A percentile compares a stretch with the other conserved stretches of the same genome.
Conservation (phyloP, 2,113 vertebrate genomes). For the Ptilorrhoa leucosticta region DNA sequence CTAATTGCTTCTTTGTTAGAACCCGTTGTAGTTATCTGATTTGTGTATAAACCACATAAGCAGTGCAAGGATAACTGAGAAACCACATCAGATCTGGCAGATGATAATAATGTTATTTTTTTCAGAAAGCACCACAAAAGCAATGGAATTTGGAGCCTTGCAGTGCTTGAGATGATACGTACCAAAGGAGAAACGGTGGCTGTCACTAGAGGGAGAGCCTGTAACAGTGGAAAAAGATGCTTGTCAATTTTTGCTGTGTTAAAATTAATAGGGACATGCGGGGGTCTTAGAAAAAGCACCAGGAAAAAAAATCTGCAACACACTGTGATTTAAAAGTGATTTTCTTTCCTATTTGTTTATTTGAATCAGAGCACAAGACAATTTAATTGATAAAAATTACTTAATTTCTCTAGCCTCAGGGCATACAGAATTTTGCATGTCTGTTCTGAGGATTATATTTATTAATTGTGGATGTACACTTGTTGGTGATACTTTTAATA, state of each 20-base stretch:
- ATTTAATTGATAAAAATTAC: background rate
- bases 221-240: background rate
- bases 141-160: background rate
- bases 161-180: background rate
- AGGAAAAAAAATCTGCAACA: background rate
- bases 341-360: background rate
- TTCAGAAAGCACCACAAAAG: background rate
- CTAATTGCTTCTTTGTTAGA: background rate
- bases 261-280: background rate
- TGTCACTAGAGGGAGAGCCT: constrained; percentile 10
- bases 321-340: background rate
- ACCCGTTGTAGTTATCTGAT: background rate
- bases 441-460: background rate
- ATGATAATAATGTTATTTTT: background rate
- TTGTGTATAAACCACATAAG: background rate
- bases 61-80: background rate
- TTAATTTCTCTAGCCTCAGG: background rate
- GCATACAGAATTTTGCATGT: background rate
- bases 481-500: background rate
- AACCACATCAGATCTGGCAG: background rate
- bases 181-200: background rate
- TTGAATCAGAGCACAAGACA: background rate
- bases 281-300: background rate
- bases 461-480: background rate
- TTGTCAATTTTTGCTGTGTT: background rate